A percentile compares a stretch with the other conserved stretches of the same genome.
These are phyloP conservation scores for Poeciliopsis occidentalis DNA, from an alignment of 2,113 vertebrate species.

Conservation along the genomic window DNA sequence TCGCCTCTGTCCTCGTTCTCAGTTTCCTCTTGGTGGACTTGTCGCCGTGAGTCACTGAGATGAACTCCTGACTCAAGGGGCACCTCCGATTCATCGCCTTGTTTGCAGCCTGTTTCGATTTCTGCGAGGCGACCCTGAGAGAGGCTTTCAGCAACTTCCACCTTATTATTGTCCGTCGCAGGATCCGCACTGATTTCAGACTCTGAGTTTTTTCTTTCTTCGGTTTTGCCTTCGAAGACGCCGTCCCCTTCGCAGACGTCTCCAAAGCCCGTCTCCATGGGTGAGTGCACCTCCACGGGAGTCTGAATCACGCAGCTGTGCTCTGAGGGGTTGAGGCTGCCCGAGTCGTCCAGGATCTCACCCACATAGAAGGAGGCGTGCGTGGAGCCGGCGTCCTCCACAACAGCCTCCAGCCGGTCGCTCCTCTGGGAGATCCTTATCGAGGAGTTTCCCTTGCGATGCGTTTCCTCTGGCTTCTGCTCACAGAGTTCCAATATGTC, in stretches of 20 bases:
- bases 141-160: neutral
- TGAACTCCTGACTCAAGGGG: neutral
- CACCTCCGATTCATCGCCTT: neutral
- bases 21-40: neutral
- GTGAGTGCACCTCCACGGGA: slow-evolving; percentile 60
- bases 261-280: slow-evolving; percentile 18
- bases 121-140: neutral
- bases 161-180: neutral
- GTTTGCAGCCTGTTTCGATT: neutral
- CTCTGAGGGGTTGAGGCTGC: slow-evolving; percentile 5
- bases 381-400: slow-evolving; percentile 17
- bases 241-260: neutral
- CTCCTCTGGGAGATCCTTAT: slow-evolving; percentile 36
- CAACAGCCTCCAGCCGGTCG: slow-evolving; percentile 31
- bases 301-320: slow-evolving; percentile 51
- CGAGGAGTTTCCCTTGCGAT: slow-evolving; percentile 10
- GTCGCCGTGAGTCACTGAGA: neutral
- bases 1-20: neutral
- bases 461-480: neutral
- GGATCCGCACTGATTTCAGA: slow-evolving; percentile 1
- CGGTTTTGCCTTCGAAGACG: neutral
- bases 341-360: neutral
- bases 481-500: slow-evolving; percentile 15
- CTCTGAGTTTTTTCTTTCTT: slow-evolving; percentile 18
- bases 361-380: slow-evolving; percentile 54